Evolutionary conservation across 2,888 invertebrate genomes (phyloP).

Genomic region (Catonia carolina): DNA sequence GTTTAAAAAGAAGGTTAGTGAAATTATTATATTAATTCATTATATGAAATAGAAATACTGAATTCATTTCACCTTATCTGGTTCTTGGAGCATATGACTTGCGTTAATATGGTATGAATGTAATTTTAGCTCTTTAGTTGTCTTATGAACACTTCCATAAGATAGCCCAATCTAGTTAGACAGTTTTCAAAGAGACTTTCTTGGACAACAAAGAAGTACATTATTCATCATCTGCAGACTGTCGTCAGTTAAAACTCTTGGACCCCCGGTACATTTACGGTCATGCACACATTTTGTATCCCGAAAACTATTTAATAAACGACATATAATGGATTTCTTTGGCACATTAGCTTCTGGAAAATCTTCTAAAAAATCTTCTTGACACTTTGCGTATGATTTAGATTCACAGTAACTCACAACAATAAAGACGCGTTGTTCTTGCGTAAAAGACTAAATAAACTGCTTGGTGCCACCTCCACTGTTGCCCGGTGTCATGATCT

Average conservation of each 20-base stretch:
- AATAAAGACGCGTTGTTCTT: neutral
- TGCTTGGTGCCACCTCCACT: neutral
- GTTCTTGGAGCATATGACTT: neutral
- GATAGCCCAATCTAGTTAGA: neutral
- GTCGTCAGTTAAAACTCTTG: neutral
- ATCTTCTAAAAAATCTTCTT: neutral
- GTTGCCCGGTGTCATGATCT: neutral
- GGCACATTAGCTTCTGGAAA: neutral
- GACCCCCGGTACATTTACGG: neutral
- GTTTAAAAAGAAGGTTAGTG: no score
- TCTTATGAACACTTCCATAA: neutral
- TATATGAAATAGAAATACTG: no score
- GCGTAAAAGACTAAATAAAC: neutral
- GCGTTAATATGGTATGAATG: neutral
- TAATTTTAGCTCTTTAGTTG: neutral
- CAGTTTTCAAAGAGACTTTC: neutral
- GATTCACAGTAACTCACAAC: neutral
- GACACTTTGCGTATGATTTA: neutral
- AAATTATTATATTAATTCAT: no score
- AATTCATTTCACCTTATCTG: constrained; percentile 8
- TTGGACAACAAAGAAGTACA: neutral
- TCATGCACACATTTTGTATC: neutral
- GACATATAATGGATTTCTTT: neutral
- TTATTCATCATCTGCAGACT: constrained; percentile 1
- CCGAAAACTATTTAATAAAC: neutral